These are phyloP conservation scores for Papilio aristodemus DNA, from an alignment of 1,140 invertebrate species.

Conservation along the genomic window DNA sequence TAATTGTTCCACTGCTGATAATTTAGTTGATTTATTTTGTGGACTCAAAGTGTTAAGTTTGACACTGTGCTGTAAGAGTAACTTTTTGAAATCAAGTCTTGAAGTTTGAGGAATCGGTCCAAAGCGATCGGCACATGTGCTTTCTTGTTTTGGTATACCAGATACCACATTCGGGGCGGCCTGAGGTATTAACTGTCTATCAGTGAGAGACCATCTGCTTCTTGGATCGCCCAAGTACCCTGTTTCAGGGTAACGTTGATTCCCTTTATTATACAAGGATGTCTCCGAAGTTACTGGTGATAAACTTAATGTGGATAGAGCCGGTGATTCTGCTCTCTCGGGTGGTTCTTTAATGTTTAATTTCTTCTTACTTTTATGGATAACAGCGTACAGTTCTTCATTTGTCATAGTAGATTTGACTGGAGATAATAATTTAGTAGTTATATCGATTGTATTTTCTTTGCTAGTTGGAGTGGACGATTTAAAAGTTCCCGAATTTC, in stretches of 20 bases:
- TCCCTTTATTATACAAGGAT: conserved; percentile 69
- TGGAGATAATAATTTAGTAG: conserved; percentile 80
- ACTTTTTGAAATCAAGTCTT: conserved; percentile 89
- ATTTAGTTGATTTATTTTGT: conserved; percentile 82
- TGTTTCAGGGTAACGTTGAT: conserved; percentile 79
- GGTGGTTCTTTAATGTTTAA: conserved; percentile 84
- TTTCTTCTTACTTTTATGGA: conserved; percentile 88
- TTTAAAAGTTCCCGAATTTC: conserved; percentile 76
- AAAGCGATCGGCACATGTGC: conserved; percentile 81
- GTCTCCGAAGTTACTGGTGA: conserved; percentile 79
- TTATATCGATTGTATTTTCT: conserved; percentile 66
- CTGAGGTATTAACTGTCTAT: conserved; percentile 57
- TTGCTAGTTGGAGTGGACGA: conserved; percentile 82
- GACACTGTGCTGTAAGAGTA: conserved; percentile 86
- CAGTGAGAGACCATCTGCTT: conserved; percentile 78
- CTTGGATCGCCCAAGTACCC: conserved; percentile 80
- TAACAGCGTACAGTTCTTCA: conserved; percentile 88
- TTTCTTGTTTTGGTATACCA: conserved; percentile 77
- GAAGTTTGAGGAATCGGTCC: conserved; percentile 85
- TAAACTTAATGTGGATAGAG: conserved; percentile 76
- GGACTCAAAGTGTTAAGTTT: conserved; percentile 80
- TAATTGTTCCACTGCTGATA: conserved; percentile 91
- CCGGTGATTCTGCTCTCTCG: conserved; percentile 80
- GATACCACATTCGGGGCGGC: conserved; percentile 45
- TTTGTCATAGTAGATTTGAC: conserved; percentile 88